A percentile compares a stretch with the other conserved stretches of the same genome.
These are phyloP conservation scores for Heliothis peltigera DNA, from an alignment of 2,888 invertebrate genomes.

Conservation along the genomic window DNA sequence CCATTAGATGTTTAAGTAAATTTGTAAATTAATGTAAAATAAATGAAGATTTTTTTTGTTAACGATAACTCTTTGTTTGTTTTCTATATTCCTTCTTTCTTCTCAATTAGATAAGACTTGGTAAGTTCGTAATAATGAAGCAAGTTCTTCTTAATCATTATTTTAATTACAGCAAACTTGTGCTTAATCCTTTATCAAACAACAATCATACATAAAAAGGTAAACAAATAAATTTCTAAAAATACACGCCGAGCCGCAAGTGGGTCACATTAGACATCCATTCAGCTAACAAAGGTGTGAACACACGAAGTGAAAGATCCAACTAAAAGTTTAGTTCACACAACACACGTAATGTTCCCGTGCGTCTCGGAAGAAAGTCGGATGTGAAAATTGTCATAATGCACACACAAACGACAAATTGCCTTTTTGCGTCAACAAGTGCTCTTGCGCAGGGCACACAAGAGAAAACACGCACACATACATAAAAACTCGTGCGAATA, in stretches of 20 bases:
- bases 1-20: conserved; percentile 74
- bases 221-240: conserved; percentile 57
- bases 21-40: conserved; percentile 90
- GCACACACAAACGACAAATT: conserved; percentile 79
- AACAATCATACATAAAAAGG: conserved; percentile 41
- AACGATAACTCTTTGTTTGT: conserved; percentile 71
- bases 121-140: conserved; percentile 15
- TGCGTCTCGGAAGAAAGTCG: conserved; percentile 85
- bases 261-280: conserved; percentile 72
- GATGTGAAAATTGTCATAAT: conserved; percentile 88
- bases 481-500: conserved; percentile 58
- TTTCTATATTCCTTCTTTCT: conserved; percentile 34
- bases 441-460: conserved; percentile 69
- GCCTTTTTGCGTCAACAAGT: conserved; percentile 77
- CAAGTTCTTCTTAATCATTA: background rate
- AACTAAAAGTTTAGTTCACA: conserved; percentile 70
- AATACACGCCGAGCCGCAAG: conserved; percentile 54
- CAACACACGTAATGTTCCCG: conserved; percentile 72
- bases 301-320: conserved; percentile 72
- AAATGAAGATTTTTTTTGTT: conserved; percentile 89
- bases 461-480: conserved; percentile 72
- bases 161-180: background rate
- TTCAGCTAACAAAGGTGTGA: conserved; percentile 83
- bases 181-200: conserved; percentile 18
- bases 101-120: background rate